These are phyloP conservation scores for Takifugu bimaculatus DNA, from an alignment of 2,113 vertebrate species.

Conservation along the genomic window DNA sequence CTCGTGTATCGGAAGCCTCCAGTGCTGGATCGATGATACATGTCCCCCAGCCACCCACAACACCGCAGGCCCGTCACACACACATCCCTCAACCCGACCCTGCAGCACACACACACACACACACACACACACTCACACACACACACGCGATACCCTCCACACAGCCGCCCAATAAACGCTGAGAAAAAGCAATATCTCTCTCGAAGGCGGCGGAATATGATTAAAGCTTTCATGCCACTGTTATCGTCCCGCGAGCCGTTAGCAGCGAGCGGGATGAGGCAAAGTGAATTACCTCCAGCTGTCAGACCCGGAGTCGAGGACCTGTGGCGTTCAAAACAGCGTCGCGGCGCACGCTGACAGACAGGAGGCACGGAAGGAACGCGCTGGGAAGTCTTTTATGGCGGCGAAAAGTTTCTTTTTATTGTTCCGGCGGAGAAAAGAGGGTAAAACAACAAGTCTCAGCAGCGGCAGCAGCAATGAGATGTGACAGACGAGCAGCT, in stretches of 20 bases:
- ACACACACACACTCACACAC: constrained; percentile 13
- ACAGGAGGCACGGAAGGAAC: constrained; percentile 27
- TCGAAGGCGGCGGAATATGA: constrained; percentile 62
- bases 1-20: constrained; percentile 53
- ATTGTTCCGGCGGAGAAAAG: constrained; percentile 10
- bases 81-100: not conserved
- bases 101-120: constrained; percentile 11
- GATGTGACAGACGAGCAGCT: not conserved
- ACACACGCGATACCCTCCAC: constrained; percentile 17
- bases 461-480: not conserved
- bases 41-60: constrained; percentile 45
- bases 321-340: constrained; percentile 36
- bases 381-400: constrained; percentile 1
- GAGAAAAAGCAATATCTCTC: constrained; percentile 65
- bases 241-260: constrained; percentile 62
- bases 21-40: constrained; percentile 59
- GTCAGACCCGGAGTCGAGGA: constrained; percentile 52
- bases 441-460: not conserved
- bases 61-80: constrained; percentile 30
- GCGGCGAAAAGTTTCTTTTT: constrained; percentile 6
- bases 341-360: constrained; percentile 41
- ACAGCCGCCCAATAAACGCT: constrained; percentile 48
- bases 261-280: constrained; percentile 59
- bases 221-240: constrained; percentile 52
- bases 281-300: constrained; percentile 68